phyloP scores from a whole-genome alignment of 2,888 invertebrate genomes.

The Priapulus caudatus region DNA sequence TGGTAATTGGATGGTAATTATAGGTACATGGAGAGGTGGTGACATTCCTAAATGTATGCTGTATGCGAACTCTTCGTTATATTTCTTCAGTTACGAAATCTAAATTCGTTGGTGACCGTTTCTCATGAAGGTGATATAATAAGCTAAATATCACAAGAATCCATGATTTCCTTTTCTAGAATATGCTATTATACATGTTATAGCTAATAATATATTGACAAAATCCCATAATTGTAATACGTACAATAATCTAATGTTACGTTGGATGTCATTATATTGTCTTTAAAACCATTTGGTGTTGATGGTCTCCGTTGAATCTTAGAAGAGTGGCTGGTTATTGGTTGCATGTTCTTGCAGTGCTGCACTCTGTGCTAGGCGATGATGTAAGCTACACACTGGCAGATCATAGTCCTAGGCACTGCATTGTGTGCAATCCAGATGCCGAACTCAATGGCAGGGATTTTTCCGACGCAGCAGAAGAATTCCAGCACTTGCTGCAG shows the following conservation, averaged over 20 bases:
- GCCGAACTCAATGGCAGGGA: slow-evolving; percentile 25
- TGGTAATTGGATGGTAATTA: background rate
- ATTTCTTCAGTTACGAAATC: background rate
- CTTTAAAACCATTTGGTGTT: too few relatives aligned
- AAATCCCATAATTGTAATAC: too few relatives aligned
- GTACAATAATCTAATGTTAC: too few relatives aligned
- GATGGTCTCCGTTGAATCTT: too few relatives aligned
- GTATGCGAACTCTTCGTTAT: background rate
- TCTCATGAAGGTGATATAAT: too few relatives aligned
- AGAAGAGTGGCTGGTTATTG: too few relatives aligned
- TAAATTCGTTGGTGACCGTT: too few relatives aligned
- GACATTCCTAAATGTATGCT: background rate
- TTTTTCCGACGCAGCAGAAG: slow-evolving; percentile 15
- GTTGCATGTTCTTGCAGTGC: slow-evolving; percentile 35
- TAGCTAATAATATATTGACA: slow-evolving; percentile 6
- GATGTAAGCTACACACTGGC: slow-evolving; percentile 66
- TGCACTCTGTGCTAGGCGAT: slow-evolving; percentile 56
- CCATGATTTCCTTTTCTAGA: slow-evolving; percentile 4
- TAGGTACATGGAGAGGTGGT: background rate
- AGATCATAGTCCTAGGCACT: slow-evolving; percentile 66
- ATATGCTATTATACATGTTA: background rate
- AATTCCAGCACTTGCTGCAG: background rate
- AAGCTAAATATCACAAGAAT: too few relatives aligned
- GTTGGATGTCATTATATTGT: too few relatives aligned
- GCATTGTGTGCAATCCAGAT: slow-evolving; percentile 50